Conservation (phyloP, 2,797 vertebrate genomes). For the Smutsia temminckii region DNA sequence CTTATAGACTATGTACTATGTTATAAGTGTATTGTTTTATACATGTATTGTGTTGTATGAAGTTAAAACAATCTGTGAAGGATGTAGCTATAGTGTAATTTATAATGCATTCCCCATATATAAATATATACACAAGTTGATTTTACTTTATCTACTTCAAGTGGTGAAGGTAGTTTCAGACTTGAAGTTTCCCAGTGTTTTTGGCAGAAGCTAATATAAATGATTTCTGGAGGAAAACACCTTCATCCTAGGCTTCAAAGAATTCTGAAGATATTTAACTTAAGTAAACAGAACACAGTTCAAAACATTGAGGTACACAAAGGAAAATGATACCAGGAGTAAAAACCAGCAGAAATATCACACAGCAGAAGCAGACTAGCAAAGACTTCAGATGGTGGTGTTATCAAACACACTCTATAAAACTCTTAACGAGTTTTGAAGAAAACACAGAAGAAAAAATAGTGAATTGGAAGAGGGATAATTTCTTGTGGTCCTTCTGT, state of each 20-base stretch:
- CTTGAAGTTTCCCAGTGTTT: not conserved
- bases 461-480: not conserved
- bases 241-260: not conserved
- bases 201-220: not conserved
- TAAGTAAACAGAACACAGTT: not conserved
- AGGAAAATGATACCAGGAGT: not conserved
- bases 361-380: not conserved
- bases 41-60: not conserved
- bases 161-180: not conserved
- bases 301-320: not conserved
- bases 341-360: not conserved
- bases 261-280: not conserved
- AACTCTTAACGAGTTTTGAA: not conserved
- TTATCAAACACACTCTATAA: not conserved
- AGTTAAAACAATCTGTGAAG: not conserved
- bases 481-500: not conserved
- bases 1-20: not conserved
- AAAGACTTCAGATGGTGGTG: not conserved
- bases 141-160: not conserved
- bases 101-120: not conserved
- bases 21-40: not conserved
- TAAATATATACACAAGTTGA: not conserved
- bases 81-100: not conserved
- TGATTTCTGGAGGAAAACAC: not conserved
- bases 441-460: not conserved